A percentile compares a stretch with the other conserved stretches of the same genome.
Evolutionary conservation across 1,140 invertebrate genomes (phyloP).

Genomic region (Globodera ellingtonae): DNA sequence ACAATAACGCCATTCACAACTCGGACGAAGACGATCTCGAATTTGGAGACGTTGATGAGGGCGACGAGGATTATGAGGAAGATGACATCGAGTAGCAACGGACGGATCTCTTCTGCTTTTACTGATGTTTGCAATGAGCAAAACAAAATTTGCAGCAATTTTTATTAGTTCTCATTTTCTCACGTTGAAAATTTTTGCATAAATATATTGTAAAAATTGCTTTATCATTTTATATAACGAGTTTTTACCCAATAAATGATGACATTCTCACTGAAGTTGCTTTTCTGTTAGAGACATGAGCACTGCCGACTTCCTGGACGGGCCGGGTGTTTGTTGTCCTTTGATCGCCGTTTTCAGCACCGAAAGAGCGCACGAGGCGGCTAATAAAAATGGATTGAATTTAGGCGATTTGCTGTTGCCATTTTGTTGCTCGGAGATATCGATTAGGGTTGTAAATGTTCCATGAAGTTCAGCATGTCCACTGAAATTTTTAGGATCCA

Average conservation of each 20-base stretch:
- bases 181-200: conserved; percentile 4
- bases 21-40: conserved; percentile 25
- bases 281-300: neutral
- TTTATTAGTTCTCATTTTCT: neutral
- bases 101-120: conserved; percentile 10
- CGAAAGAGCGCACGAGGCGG: conserved; percentile 35
- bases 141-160: neutral
- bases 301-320: conserved; percentile 13
- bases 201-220: neutral
- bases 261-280: neutral
- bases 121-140: neutral
- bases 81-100: neutral
- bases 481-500: conserved; percentile 41
- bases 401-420: conserved; percentile 52
- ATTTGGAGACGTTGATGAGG: conserved; percentile 13
- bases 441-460: conserved; percentile 33
- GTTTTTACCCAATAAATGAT: conserved; percentile 5
- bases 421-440: conserved; percentile 34
- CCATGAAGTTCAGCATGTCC: neutral
- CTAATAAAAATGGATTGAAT: conserved; percentile 40
- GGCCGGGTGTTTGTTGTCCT: conserved; percentile 19
- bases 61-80: conserved; percentile 1
- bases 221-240: neutral
- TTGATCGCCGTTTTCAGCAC: conserved; percentile 48
- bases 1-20: conserved; percentile 24